Evolutionary conservation across 2,797 vertebrate species (phyloP), one percentile per base, ranked within the genome.

Genomic region (Falco biarmicus): DNA sequence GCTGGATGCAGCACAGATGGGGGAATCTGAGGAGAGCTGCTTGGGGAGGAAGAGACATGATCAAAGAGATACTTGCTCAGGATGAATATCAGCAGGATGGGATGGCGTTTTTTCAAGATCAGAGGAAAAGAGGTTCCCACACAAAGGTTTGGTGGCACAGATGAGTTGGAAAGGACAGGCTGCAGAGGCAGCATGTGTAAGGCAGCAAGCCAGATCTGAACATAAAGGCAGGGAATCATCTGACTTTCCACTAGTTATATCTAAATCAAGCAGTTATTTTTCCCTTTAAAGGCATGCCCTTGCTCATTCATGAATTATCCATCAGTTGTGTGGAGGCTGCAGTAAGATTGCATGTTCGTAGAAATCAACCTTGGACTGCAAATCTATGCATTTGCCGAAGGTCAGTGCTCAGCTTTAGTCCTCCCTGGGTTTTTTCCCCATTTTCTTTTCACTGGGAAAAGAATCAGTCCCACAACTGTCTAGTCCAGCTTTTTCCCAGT

Each of bases 401-500:
- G 29, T 78, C 54, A 47, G 0, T 77, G 34, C 20, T 74, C 54
- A n/a, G 13, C 47, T 53, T 78, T 51, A n/a, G 25, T 34, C 22
- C 13, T 66, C 45, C 19, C 11, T 60, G 7, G 0, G 21, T 63
- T 56, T 21, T 6, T 2, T 24, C 4, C 56, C 25, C 0, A 2
- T 57, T 79, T 89, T 53, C 43, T 60, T 78, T 75, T 74, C 21
- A 51, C 13, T 65, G 50, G 25, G 57, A 69, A 41, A 50, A 91
- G 43, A 51, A 91, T 66, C 57, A 94, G 31, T 32, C 37, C 54
- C 61, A 54, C 20, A 70, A 39, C 74, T 84, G 56, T 70, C 80
- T 34, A 74, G 34, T 82, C 70, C 94, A 97, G 90, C 34, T 89
- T 95, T 84, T 94, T 95, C 85, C 60, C 57, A 61, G 39, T 71